Conservation (phyloP, 92 coral and sea anemone species). For the Desmophyllum pertusum region DNA sequence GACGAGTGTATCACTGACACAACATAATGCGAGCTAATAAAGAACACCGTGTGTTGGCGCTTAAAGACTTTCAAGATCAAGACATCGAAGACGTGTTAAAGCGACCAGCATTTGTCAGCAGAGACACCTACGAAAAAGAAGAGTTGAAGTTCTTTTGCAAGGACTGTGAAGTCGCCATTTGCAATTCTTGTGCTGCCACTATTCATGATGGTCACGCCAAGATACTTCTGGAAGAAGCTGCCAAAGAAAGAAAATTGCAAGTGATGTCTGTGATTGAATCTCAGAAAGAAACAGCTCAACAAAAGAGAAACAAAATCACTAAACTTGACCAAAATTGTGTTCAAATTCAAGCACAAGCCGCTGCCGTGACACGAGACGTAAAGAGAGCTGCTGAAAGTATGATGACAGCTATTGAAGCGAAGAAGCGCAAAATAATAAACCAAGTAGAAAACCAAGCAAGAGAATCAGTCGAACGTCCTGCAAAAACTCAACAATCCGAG, state of each 20-base stretch:
- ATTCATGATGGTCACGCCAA: slow-evolving; percentile 33
- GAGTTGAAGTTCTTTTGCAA: slow-evolving; percentile 39
- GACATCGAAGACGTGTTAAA: not conserved
- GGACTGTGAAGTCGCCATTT: slow-evolving; percentile 34
- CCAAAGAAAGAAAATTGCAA: slow-evolving; percentile 7
- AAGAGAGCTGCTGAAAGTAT: not conserved
- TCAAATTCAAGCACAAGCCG: not conserved
- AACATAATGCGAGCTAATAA: not conserved
- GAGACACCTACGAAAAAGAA: slow-evolving; percentile 37
- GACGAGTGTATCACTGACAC: not conserved
- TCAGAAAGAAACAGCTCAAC: not conserved
- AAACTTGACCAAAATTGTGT: not conserved
- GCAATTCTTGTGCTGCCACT: slow-evolving; percentile 21
- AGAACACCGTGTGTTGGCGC: too few species aligned
- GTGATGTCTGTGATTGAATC: not conserved
- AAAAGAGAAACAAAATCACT: not conserved
- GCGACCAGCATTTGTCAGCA: slow-evolving; percentile 13
- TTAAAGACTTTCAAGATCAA: slow-evolving; percentile 1
- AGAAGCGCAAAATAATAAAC: slow-evolving; percentile 15
- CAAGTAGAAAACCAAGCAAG: not conserved
- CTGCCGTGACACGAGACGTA: slow-evolving; percentile 3
- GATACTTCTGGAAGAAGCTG: slow-evolving; percentile 7
- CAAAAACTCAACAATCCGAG: not conserved
- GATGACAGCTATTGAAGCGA: not conserved
- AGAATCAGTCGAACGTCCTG: not conserved